phyloP scores from a whole-genome alignment of 2,888 invertebrate species.

The Monochamus alternatus region DNA sequence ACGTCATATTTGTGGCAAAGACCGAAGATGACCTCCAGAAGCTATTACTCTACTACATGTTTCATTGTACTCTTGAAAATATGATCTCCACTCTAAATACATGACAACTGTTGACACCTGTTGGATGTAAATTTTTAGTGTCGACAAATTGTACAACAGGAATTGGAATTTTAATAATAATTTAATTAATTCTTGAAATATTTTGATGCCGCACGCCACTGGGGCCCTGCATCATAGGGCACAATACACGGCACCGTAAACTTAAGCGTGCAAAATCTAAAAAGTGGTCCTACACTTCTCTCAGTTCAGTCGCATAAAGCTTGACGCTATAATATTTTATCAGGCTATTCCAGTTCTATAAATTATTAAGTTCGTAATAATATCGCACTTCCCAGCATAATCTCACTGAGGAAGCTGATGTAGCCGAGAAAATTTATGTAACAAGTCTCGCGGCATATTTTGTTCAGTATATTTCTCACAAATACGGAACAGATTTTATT shows the following conservation, averaged over 20 bases:
- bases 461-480: conserved; percentile 47
- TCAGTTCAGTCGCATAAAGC: conserved; percentile 35
- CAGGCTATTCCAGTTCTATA: conserved; percentile 57
- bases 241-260: conserved; percentile 18
- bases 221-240: conserved; percentile 3
- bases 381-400: conserved; percentile 43
- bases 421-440: conserved; percentile 48
- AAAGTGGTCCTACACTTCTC: conserved; percentile 47
- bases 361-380: conserved; percentile 58
- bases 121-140: no score
- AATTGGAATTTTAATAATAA: no score
- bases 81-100: no score
- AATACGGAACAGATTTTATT: conserved; percentile 52
- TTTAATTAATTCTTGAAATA: no score
- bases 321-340: conserved; percentile 49
- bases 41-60: no score
- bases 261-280: conserved; percentile 49
- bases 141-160: no score
- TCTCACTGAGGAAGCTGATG: conserved; percentile 35
- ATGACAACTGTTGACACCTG: no score
- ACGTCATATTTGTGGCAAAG: no score
- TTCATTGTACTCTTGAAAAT: no score
- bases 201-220: background rate
- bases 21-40: no score
- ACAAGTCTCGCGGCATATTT: conserved; percentile 47